Evolutionary conservation across 2,797 vertebrate species (phyloP), one percentile per base, ranked within the genome.

Genomic region (Microcaecilia unicolor): DNA sequence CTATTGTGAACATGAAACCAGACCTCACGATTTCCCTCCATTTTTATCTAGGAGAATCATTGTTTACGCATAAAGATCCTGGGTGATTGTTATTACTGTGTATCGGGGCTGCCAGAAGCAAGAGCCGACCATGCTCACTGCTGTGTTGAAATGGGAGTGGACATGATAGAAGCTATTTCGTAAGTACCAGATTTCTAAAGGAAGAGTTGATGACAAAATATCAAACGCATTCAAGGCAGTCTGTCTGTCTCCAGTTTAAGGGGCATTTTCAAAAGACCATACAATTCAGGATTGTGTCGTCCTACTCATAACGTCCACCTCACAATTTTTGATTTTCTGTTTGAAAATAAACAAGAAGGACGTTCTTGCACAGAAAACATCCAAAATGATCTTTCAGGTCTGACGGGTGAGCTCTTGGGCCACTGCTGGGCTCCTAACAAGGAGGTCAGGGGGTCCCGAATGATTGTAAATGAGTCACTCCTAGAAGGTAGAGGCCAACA

Each of bases 151-250:
- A 98, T 98, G 95, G 95, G 95, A 10, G 56, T 96, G 78, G 95
- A 98, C 76, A 98, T 98, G 95, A 98, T 98, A 10, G 95, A 98
- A 64, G 95, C 95, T 59, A 98, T 98, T 74, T 98, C 94, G 95
- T 98, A 83, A 91, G 89, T 89, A 67, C 46, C 15, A 1, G 2
- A 10, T n/a, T n/a, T n/a, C n/a, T 31, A 41, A 2, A 21, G 1
- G 12, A 25, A 51, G 19, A 30, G 22, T 8, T 27, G 41, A 5
- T 2, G 18, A 48, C 25, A 8, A 35, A 40, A 34, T 10, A 49
- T 15, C 18, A 44, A 41, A 10, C 9, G 16, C 16, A 13, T 34
- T 42, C 10, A 9, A 14, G 20, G 21, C 9, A 21, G 8, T 23
- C 7, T 7, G n/a, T n/a, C n/a, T n/a, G n/a, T 36, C 45, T 34